phyloP scores from a whole-genome alignment of 2,888 invertebrate species.

The Pyrrhia umbra region DNA sequence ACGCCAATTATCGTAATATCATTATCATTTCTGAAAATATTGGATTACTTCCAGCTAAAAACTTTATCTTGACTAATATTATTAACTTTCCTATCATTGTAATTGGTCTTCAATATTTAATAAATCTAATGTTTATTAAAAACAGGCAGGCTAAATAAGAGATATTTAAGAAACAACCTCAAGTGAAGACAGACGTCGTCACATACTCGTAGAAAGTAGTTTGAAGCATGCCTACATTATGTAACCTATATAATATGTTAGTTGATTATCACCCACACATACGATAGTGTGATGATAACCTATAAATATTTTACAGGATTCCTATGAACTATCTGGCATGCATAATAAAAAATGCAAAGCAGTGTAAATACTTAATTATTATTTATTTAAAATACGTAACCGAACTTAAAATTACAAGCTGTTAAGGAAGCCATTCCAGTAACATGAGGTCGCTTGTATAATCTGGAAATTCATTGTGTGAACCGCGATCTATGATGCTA shows the following conservation, averaged over 20 bases:
- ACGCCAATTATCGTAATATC: background rate
- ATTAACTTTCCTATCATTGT: background rate
- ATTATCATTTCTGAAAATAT: background rate
- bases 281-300: slow-evolving; percentile 53
- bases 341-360: slow-evolving; percentile 90
- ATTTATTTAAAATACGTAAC: slow-evolving; percentile 74
- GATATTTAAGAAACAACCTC: slow-evolving; percentile 34
- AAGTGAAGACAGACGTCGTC: slow-evolving; percentile 40
- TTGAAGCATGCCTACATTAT: slow-evolving; percentile 30
- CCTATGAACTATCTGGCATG: slow-evolving; percentile 88
- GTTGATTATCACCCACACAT: slow-evolving; percentile 39
- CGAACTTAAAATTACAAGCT: slow-evolving; percentile 86
- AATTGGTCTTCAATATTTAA: background rate
- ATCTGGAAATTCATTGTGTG: slow-evolving; percentile 80
- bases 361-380: slow-evolving; percentile 81
- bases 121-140: background rate
- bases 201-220: slow-evolving; percentile 17
- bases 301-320: slow-evolving; percentile 78
- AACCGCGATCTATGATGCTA: slow-evolving; percentile 84
- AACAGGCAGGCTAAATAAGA: slow-evolving; percentile 4
- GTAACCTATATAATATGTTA: slow-evolving; percentile 23
- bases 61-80: background rate
- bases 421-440: slow-evolving; percentile 88
- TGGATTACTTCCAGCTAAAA: background rate
- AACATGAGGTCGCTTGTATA: slow-evolving; percentile 79